Percentiles rank a stretch among this genome's conserved stretches.
Evolutionary conservation across 2,888 invertebrate genomes (phyloP).

Genomic region (Trichogramma evanescens): DNA sequence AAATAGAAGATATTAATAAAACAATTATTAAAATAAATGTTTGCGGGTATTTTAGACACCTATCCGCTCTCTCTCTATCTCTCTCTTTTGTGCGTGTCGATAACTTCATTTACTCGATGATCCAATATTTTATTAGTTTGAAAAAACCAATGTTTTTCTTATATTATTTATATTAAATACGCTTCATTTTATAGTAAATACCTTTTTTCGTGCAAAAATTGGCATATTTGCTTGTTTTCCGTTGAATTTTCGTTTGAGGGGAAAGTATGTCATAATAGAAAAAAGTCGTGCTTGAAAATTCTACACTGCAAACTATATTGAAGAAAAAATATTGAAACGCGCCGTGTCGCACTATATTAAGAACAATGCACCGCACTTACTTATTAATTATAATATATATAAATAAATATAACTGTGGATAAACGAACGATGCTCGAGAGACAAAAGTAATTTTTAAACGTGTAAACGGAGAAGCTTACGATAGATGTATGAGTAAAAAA

Average conservation of each 20-base stretch:
- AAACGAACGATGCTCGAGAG: conserved; percentile 29
- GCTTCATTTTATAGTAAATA: not conserved
- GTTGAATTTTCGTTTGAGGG: no score
- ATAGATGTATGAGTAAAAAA: conserved; percentile 9
- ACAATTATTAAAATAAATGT: not conserved
- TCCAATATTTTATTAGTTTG: not conserved
- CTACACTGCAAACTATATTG: no score
- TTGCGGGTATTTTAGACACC: no score
- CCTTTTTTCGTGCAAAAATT: no score
- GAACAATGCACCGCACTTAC: conserved; percentile 21
- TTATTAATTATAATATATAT: conserved; percentile 24
- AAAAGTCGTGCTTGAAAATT: no score
- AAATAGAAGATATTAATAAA: conserved; percentile 3
- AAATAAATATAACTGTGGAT: conserved; percentile 25
- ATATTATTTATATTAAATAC: not conserved
- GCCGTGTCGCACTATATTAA: conserved; percentile 15
- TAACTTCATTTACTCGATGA: no score
- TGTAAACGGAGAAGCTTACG: conserved; percentile 20
- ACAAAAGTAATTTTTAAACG: conserved; percentile 7
- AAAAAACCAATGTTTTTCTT: not conserved
- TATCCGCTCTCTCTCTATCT: no score
- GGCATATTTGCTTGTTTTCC: no score
- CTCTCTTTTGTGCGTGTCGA: no score
- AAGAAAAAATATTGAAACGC: not conserved
- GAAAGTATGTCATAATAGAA: no score